Base-by-base conservation (phyloP, 2,797 vertebrate species). In the Cossypha dichroa region DNA sequence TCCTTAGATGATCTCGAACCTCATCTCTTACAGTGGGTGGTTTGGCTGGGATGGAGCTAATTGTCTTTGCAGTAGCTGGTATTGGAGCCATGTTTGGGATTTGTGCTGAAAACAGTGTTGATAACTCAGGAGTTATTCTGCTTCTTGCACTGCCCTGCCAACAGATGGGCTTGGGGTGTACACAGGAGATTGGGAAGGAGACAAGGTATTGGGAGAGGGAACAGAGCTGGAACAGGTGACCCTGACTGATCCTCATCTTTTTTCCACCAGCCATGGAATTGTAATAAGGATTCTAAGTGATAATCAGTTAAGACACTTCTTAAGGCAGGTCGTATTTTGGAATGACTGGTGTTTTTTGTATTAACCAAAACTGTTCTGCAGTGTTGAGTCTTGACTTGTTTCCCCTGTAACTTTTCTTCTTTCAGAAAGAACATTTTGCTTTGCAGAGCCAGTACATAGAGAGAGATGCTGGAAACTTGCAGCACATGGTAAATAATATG, bases 401-500 rank as follows among this genome's bases (percentile, higher is more conserved):
- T 91, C 80, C 16, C 10, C 36, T 80, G 4, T 94, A 64, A 91
- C 36, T 80, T 85, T 91, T 95, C 64, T 95, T 87, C 54, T 85
- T 97, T 76, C 96, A 98, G 97, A 95, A 95, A 31, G 97, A 98
- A 90, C 90, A 85, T 64, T 94, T 97, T 80, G 82, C 96, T 91
- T 93, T 97, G 82, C 97, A 97, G 89, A 97, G 66, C 76, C 94
- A 90, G 33, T 97, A 88, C 81, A 86, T 92, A 92, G 97, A 97
- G 34, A 97, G 77, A 69, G 95, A 96, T 51, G 33, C 19, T 91
- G 93, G 79, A 72, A 73, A 67, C 73, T 91, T 97, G 64, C 95
- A 96, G 59, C 93, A 86, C 51, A 84, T 96, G 95, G 98, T 98
- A 97, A 97, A 96, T 97, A 94, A 90, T 19, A 18, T 56, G 31